phyloP scores from a whole-genome alignment of 2,113 vertebrate species.

The Emydura subglobosa region DNA sequence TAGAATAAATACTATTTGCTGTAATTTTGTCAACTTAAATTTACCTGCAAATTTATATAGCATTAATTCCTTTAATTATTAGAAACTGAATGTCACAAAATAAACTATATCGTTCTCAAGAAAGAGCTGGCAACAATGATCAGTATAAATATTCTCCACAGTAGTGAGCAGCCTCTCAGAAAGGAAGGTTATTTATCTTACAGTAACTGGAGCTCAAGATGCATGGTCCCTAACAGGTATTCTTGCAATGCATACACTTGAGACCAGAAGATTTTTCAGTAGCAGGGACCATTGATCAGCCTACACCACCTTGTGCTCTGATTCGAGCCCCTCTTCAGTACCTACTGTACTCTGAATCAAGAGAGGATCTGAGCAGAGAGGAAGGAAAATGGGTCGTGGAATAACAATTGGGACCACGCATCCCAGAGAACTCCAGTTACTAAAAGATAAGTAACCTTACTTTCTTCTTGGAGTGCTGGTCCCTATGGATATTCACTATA shows the following conservation, averaged over 20 bases:
- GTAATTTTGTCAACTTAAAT: background rate
- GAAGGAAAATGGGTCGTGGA: too few species aligned
- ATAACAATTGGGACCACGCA: too few species aligned
- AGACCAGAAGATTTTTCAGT: background rate
- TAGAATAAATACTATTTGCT: background rate
- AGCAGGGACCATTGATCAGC: background rate
- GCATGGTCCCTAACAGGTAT: background rate
- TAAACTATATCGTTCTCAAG: background rate
- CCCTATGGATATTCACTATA: background rate
- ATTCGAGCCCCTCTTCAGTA: background rate
- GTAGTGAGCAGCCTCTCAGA: background rate
- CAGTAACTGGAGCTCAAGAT: background rate
- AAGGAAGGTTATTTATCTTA: background rate
- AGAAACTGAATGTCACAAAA: background rate
- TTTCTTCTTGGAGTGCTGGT: background rate
- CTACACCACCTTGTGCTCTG: background rate
- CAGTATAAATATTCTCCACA: background rate
- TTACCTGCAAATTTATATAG: background rate
- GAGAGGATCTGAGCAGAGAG: background rate
- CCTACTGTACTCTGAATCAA: background rate
- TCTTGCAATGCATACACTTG: background rate
- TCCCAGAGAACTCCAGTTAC: too few species aligned
- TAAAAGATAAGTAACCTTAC: background rate
- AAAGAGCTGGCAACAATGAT: background rate
- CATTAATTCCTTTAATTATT: background rate